Evolutionary conservation across 92 coral and sea anemone species (phyloP).

Genomic region (Chrysogorgia sp.): DNA sequence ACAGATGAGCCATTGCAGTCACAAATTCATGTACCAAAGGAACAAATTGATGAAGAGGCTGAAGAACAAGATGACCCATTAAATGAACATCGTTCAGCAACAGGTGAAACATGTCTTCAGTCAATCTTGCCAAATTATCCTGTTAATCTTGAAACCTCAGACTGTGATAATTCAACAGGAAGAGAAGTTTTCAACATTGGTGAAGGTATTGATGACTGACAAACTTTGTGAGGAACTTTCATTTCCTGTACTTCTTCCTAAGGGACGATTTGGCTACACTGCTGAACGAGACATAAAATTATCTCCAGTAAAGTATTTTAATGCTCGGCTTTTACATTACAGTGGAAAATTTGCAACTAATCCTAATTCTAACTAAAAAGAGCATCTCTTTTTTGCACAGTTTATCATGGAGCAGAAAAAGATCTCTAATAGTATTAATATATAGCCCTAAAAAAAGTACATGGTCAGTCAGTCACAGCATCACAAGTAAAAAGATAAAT

Average conservation of each 20-base stretch:
- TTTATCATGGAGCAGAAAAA: slow-evolving; percentile 65
- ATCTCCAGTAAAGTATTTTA: too few species aligned
- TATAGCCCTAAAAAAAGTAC: slow-evolving; percentile 55
- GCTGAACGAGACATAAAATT: slow-evolving; percentile 46
- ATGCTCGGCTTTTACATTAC: slow-evolving; percentile 55
- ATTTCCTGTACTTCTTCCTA: slow-evolving; percentile 70
- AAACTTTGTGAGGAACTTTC: slow-evolving; percentile 52
- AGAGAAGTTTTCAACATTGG: slow-evolving; percentile 61
- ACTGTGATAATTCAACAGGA: slow-evolving; percentile 26
- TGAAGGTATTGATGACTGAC: slow-evolving; percentile 50
- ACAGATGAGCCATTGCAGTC: too few species aligned
- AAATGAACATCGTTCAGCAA: slow-evolving; percentile 61
- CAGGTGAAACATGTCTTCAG: slow-evolving; percentile 65
- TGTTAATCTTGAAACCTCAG: not conserved
- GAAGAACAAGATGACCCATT: slow-evolving; percentile 67
- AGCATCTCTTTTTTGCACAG: slow-evolving; percentile 68
- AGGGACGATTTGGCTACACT: slow-evolving; percentile 62
- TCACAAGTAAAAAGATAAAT: slow-evolving; percentile 56
- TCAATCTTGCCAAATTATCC: slow-evolving; percentile 55
- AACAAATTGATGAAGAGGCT: slow-evolving; percentile 9
- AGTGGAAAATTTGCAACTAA: slow-evolving; percentile 68
- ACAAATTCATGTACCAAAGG: not conserved
- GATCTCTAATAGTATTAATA: slow-evolving; percentile 58
- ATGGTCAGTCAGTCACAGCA: slow-evolving; percentile 61
- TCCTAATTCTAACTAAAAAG: too few species aligned